phyloP scores from a whole-genome alignment of 2,113 vertebrate genomes.

The Tachuris rubrigastra region DNA sequence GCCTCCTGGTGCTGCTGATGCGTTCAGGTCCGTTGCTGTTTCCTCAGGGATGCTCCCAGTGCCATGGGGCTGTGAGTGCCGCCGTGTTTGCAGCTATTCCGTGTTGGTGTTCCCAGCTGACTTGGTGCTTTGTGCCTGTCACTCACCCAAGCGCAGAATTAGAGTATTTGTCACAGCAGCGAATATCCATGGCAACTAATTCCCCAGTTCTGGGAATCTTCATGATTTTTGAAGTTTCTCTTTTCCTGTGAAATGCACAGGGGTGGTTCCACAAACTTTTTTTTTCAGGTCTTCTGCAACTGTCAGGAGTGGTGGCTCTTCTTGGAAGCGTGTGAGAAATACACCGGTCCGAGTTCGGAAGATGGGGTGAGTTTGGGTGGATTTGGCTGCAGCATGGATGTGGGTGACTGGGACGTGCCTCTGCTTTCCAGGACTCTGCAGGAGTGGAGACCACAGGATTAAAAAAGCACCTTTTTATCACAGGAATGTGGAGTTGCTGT shows the following conservation, averaged over 20 bases:
- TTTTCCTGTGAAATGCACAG: neutral
- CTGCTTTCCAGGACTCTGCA: neutral
- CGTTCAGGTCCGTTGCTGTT: rapidly evolving
- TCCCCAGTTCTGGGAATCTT: neutral
- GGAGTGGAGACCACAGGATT: neutral
- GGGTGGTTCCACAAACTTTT: constrained; percentile 15
- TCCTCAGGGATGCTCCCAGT: neutral
- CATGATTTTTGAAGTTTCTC: neutral
- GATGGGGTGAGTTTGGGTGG: constrained; percentile 11
- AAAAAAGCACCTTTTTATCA: neutral
- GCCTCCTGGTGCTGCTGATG: neutral
- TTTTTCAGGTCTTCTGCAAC: constrained; percentile 22
- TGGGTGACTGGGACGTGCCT: neutral
- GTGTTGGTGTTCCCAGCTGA: neutral
- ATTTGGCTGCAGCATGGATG: neutral
- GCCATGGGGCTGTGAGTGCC: rapidly evolving
- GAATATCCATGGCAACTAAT: neutral
- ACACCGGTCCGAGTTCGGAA: neutral
- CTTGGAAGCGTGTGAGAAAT: constrained; percentile 12
- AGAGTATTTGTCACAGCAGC: neutral
- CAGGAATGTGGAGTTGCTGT: neutral
- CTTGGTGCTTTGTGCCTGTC: neutral
- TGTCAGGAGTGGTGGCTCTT: neutral
- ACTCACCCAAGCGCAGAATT: neutral
- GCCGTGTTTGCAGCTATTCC: rapidly evolving